Base-by-base conservation (phyloP, 2,888 invertebrate genomes). In the Dysmachus trigonus region DNA sequence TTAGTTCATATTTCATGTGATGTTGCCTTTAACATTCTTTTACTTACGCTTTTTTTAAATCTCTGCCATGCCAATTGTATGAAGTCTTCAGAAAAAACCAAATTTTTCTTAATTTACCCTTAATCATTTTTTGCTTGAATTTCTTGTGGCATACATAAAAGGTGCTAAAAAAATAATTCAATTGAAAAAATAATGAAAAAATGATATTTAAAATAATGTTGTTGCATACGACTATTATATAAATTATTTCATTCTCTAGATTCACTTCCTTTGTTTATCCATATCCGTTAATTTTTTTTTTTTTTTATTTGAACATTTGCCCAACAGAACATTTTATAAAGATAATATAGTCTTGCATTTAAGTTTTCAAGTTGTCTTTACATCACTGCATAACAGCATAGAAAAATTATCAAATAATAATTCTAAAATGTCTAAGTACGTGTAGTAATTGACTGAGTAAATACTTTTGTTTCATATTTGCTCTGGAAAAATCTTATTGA, bases 91-190 rank as follows among this genome's bases (percentile, higher is more conserved):
- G 51, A 51, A 18, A 51, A 51, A n/a, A 51, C 18, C 6, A 4
- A n/a, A 18, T 18, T 51, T 51, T 18, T 41, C 4, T 51, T 15
- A 15, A 41, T 41, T 41, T 41, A 41, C 38, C 13, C 51, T 51
- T 18, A 51, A 51, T 18, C 51, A 51, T 18, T 51, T 7, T 51
- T 51, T 18, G 18, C 35, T 33, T 76, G 76, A 62, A 89, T 88
- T 86, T 89, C 88, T 86, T 89, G 88, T 35, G 89, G 89, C 88
- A 89, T 88, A 87, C 88, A 88, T 47, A 89, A 86, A 51, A 81
- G 85, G 85, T 88, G 88, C 89, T 89, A 87, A 85, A 87, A 88
- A 53, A 88, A 85, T 38, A 81, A 74, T 85, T 38, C 22, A 85
- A 15, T 35, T 35, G 0, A 41, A 13, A 15, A 41, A 41, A 41